Evolutionary conservation across 2,113 vertebrate species (phyloP).

Genomic region (Eulemur macaco): DNA sequence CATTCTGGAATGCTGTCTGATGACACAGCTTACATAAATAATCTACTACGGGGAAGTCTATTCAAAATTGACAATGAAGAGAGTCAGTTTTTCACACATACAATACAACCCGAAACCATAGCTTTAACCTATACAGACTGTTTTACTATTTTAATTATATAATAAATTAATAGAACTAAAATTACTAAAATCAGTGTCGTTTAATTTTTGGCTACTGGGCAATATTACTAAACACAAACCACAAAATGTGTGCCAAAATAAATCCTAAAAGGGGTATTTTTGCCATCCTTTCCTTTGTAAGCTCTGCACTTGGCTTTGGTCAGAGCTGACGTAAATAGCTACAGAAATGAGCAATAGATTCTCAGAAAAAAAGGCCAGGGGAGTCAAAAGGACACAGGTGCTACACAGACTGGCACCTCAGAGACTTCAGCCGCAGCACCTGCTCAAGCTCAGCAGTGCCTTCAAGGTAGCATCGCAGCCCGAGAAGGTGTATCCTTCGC

Average conservation of each 20-base stretch:
- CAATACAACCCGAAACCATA: neutral
- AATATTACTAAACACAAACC: neutral
- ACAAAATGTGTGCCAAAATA: neutral
- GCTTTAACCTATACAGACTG: neutral
- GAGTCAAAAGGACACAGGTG: slow-evolving; percentile 5
- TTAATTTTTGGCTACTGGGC: neutral
- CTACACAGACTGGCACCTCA: neutral
- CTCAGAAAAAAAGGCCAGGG: neutral
- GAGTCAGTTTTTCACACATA: neutral
- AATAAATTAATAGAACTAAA: neutral
- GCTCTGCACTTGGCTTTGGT: neutral
- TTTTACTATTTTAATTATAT: neutral
- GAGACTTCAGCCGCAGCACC: neutral
- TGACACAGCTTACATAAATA: slow-evolving; percentile 13
- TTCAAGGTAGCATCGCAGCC: too few relatives aligned
- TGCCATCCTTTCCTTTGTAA: neutral
- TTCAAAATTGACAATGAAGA: neutral
- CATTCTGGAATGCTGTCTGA: slow-evolving; percentile 39
- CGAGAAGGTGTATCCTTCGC: neutral
- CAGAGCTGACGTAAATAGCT: neutral
- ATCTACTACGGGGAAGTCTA: neutral
- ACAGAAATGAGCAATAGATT: slow-evolving; percentile 2
- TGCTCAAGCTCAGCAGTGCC: neutral
- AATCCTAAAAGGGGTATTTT: neutral
- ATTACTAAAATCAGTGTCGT: neutral